These are phyloP conservation scores for Chiloscyllium punctatum DNA, from an alignment of 2,797 vertebrate genomes.

Conservation along the genomic window DNA sequence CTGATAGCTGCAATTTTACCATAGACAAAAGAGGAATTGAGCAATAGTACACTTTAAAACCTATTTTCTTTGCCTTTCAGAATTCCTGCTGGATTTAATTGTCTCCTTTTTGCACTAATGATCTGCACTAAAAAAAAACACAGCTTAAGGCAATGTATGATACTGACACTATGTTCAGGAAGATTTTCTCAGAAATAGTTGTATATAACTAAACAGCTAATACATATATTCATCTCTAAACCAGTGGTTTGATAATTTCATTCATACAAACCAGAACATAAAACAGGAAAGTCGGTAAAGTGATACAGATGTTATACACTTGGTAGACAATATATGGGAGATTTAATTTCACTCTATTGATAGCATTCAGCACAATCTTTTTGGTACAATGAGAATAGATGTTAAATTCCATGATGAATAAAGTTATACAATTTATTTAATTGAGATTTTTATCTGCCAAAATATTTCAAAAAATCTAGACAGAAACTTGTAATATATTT, in stretches of 20 bases:
- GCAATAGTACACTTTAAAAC: constrained; percentile 1
- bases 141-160: not conserved
- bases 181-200: not conserved
- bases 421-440: not conserved
- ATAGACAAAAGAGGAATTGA: not conserved
- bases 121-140: not conserved
- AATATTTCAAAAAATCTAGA: not conserved
- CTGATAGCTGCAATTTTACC: not conserved
- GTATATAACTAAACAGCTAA: not conserved
- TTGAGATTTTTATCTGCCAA: not conserved
- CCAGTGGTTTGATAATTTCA: not conserved
- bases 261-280: not conserved
- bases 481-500: not conserved
- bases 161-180: not conserved
- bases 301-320: not conserved
- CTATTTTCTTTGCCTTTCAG: not conserved
- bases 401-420: not conserved
- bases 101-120: not conserved
- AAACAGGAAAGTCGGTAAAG: not conserved
- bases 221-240: not conserved
- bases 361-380: not conserved
- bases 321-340: not conserved
- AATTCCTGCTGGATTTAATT: not conserved
- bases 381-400: not conserved
- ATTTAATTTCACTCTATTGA: not conserved